Evolutionary conservation across 2,888 invertebrate species (phyloP).

Genomic region (Nasonia oneida): DNA sequence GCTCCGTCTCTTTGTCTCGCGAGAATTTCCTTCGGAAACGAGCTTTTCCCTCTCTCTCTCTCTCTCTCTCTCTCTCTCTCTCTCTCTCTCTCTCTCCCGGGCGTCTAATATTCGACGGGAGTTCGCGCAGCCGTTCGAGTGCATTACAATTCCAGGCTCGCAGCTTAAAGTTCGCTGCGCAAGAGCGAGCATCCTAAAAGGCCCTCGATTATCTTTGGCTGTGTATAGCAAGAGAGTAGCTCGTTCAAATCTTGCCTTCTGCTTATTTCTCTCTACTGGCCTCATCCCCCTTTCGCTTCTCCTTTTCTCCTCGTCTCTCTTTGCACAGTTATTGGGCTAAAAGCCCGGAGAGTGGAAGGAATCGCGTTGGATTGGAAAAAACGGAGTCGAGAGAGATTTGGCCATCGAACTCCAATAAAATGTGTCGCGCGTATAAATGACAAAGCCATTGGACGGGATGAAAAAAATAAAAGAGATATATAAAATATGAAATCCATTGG

Average conservation of each 20-base stretch:
- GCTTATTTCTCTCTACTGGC: background rate
- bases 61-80: background rate
- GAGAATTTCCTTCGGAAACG: background rate
- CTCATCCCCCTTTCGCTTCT: background rate
- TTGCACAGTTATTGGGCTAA: background rate
- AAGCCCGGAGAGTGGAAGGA: background rate
- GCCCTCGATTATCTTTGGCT: constrained; percentile 28
- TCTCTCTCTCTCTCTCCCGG: too few species aligned
- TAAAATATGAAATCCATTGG: constrained; percentile 1
- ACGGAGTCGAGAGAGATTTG: background rate
- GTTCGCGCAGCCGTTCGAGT: background rate
- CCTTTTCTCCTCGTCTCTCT: background rate
- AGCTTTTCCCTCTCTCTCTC: too few species aligned
- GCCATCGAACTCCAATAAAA: background rate
- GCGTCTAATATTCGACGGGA: background rate
- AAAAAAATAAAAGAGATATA: constrained; percentile 1
- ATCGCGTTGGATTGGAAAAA: background rate
- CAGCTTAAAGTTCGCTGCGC: constrained; percentile 19
- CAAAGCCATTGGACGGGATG: background rate
- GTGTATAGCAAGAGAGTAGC: background rate
- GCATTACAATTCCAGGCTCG: constrained; percentile 46
- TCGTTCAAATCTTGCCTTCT: background rate
- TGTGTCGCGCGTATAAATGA: background rate
- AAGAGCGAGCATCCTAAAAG: constrained; percentile 27
- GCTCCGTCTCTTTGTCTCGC: background rate